phyloP scores from a whole-genome alignment of 2,797 vertebrate species.

The Denticeps clupeoides region DNA sequence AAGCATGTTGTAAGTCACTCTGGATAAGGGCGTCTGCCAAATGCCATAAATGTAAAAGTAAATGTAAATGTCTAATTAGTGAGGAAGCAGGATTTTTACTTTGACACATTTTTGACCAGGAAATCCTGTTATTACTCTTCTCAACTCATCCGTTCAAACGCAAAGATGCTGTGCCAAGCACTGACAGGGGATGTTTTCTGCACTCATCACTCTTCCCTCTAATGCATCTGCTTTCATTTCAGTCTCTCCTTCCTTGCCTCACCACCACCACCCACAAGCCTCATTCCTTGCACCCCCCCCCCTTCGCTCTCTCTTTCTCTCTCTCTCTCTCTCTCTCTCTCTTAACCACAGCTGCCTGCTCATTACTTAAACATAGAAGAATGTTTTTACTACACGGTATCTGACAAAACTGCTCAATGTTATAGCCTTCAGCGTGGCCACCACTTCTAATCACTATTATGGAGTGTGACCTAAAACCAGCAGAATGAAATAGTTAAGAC shows the following conservation, averaged over 20 bases:
- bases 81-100: too few relatives aligned
- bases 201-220: too few relatives aligned
- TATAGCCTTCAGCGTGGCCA: slow-evolving; percentile 6
- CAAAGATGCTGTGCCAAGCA: too few relatives aligned
- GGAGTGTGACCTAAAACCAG: background rate
- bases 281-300: background rate
- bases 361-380: slow-evolving; percentile 4
- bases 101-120: too few relatives aligned
- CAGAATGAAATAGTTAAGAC: too few relatives aligned
- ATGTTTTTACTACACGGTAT: slow-evolving; percentile 16
- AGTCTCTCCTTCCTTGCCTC: slow-evolving; percentile 19
- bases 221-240: slow-evolving; percentile 15
- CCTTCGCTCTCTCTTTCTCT: background rate
- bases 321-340: background rate
- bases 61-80: too few relatives aligned
- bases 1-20: too few relatives aligned
- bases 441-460: background rate
- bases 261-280: background rate
- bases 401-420: slow-evolving; percentile 10
- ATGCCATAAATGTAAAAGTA: too few relatives aligned
- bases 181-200: too few relatives aligned
- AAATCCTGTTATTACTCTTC: too few relatives aligned
- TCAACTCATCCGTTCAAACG: too few relatives aligned
- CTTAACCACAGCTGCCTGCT: background rate
- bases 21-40: too few relatives aligned